A percentile compares a stretch with the other conserved stretches of the same genome.
These are phyloP conservation scores for Formica aserva DNA, from an alignment of 2,888 invertebrate genomes.

Conservation along the genomic window DNA sequence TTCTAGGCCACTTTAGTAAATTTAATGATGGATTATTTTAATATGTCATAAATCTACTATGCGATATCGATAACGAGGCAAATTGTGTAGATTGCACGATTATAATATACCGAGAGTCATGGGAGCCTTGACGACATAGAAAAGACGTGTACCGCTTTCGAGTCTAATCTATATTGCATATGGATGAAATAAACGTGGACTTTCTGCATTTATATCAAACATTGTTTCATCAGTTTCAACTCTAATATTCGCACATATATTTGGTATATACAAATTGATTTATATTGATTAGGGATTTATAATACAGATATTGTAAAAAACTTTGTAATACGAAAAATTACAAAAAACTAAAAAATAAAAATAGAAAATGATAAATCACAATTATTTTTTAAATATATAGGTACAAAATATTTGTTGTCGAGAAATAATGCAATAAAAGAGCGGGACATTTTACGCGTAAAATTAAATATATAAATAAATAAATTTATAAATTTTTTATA, in stretches of 20 bases:
- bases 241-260: background rate
- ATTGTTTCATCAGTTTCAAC: background rate
- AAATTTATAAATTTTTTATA: background rate
- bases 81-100: constrained; percentile 10
- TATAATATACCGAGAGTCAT: constrained; percentile 27
- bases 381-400: background rate
- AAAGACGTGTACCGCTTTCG: constrained; percentile 20
- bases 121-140: constrained; percentile 31
- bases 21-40: constrained; percentile 38
- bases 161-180: constrained; percentile 21
- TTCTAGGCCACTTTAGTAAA: background rate
- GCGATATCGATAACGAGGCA: constrained; percentile 22
- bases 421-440: background rate
- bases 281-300: background rate
- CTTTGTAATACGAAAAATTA: background rate
- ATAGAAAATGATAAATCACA: background rate
- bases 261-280: background rate
- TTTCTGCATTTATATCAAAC: background rate
- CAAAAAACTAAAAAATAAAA: background rate
- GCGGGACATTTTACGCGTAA: background rate
- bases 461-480: no score
- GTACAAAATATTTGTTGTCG: background rate
- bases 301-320: background rate
- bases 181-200: background rate
- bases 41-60: constrained; percentile 9